phyloP scores from a whole-genome alignment of 2,113 vertebrate genomes.

The Candoia aspera region DNA sequence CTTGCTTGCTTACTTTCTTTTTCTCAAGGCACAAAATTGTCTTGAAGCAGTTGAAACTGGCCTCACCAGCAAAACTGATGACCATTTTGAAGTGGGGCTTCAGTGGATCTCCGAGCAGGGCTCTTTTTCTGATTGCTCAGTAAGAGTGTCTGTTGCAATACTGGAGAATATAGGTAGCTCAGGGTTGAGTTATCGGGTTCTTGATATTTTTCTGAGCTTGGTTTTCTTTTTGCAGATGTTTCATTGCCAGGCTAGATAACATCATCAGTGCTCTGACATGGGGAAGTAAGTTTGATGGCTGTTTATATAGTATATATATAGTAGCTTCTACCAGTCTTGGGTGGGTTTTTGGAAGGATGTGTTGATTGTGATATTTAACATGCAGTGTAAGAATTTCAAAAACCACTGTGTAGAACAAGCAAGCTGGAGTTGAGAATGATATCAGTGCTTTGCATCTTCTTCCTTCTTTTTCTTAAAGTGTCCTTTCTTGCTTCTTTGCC shows the following conservation, averaged over 20 bases:
- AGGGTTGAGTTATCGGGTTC: neutral
- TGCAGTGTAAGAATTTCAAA: neutral
- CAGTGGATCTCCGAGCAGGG: neutral
- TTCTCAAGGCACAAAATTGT: neutral
- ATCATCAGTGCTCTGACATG: neutral
- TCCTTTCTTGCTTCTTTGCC: neutral
- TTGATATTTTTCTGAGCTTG: neutral
- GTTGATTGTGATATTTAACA: neutral
- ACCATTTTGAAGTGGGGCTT: neutral
- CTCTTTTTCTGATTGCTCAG: neutral
- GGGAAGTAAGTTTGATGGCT: neutral
- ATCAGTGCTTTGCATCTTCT: neutral
- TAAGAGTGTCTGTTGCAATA: neutral
- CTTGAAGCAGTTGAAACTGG: neutral
- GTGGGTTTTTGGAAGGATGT: neutral
- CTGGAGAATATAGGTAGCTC: neutral
- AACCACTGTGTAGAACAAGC: neutral
- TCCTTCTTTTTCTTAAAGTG: neutral
- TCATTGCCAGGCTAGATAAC: neutral
- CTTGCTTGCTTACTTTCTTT: neutral
- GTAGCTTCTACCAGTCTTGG: too few species aligned
- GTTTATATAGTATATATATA: neutral
- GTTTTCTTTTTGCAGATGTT: neutral
- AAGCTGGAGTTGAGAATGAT: neutral
- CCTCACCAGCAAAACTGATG: neutral